Percentiles rank a stretch among this genome's conserved stretches.
phyloP scores from a whole-genome alignment of 2,797 vertebrate genomes.

The Urocyon cinereoargenteus region DNA sequence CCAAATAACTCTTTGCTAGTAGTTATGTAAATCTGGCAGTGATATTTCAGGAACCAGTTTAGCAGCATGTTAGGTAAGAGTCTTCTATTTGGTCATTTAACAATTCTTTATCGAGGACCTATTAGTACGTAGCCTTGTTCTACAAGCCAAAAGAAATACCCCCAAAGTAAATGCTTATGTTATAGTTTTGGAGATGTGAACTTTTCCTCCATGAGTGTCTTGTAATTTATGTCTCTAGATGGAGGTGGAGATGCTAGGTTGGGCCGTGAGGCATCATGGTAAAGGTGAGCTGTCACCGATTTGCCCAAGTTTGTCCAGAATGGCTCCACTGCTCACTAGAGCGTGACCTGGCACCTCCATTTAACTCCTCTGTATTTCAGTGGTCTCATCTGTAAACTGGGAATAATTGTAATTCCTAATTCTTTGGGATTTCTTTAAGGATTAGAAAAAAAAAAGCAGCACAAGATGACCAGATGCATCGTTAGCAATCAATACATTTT shows the following conservation, averaged over 20 bases:
- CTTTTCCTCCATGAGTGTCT: neutral
- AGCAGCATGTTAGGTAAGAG: neutral
- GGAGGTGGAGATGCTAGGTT: accelerated
- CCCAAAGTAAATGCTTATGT: too few species aligned
- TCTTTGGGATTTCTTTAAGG: neutral
- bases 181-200: neutral
- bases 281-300: neutral
- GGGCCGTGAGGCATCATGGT: accelerated
- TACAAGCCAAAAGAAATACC: neutral
- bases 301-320: accelerated
- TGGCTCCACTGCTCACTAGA: neutral
- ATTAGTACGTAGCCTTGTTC: neutral
- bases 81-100: neutral
- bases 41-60: neutral
- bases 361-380: neutral
- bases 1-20: neutral
- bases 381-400: neutral
- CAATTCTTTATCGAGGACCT: neutral
- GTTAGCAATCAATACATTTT: too few species aligned
- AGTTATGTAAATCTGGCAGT: neutral
- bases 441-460: neutral
- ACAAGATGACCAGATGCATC: neutral
- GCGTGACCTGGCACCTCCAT: neutral
- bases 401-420: neutral
- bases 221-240: too few species aligned